Evolutionary conservation across 2,113 vertebrate genomes (phyloP), one percentile per base, ranked within the genome.

Genomic region (Egretta garzetta): DNA sequence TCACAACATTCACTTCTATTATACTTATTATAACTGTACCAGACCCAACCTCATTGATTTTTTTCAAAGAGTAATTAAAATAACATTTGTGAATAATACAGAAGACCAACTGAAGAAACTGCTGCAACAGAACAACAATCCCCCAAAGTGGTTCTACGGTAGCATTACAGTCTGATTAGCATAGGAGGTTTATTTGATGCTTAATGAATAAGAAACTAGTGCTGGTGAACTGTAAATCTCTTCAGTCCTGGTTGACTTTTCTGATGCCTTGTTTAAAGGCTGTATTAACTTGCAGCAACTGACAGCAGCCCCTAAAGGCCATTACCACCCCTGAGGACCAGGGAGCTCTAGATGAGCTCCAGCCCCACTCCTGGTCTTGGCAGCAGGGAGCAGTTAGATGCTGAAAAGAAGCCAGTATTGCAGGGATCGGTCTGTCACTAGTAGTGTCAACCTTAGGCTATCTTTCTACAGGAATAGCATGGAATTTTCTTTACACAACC

Each of bases 11-110:
- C 96, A 92, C 83, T 96, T 94, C 91, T 96, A 88, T 86, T 97
- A 91, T 96, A 96, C 90, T 97, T 98, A 94, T 76, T 96, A 85
- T 74, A 96, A 81, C 77, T 55, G 67, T 92, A 94, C 53, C 63
- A 96, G 76, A 88, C 73, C 75, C 90, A 91, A 94, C 72, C 93
- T 95, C 95, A 95, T 85, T 96, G 97, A 97, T 97, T 97, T 93
- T 89, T 97, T 95, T 94, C 95, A 96, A 93, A 94, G 94, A 96
- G 91, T 97, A 97, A 97, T 97, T 97, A 97, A 96, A 97, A 96
- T 90, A 97, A 96, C 95, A 96, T 93, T 94, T 96, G 94, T 95
- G 93, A 97, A 97, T 98, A 97, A 98, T 95, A 95, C 55, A 96
- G 73, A 94, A 96, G 95, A 93, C 80, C 90, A 97, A 87, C 84